These are phyloP conservation scores for Crocodylus rhombifer DNA, from an alignment of 2,797 vertebrate species.

Conservation along the genomic window DNA sequence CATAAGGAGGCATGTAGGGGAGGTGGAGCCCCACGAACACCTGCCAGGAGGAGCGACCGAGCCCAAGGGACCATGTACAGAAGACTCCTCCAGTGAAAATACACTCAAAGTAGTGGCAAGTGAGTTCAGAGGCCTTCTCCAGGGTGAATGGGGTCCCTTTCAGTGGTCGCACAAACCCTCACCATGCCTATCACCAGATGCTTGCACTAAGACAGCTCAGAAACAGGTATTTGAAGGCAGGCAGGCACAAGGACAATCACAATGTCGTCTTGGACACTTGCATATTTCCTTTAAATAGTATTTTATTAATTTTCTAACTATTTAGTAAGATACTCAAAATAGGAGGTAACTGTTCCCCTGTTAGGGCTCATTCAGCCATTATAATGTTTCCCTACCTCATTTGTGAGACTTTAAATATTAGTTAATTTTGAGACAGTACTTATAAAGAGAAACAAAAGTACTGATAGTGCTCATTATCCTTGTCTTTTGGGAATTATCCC, in stretches of 20 bases:
- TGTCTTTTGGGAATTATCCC: slow-evolving; percentile 6
- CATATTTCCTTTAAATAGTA: slow-evolving; percentile 24
- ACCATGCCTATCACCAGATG: no score
- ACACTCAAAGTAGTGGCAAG: no score
- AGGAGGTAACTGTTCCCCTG: not conserved
- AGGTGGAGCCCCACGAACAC: no score
- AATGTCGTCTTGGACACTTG: not conserved
- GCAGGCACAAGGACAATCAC: not conserved
- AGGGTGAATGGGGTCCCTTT: no score
- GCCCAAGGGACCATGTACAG: no score
- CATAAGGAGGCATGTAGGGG: no score
- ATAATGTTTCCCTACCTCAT: not conserved
- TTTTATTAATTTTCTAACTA: slow-evolving; percentile 30
- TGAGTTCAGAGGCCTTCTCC: no score
- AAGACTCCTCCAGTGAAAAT: no score
- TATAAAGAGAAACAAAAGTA: not conserved
- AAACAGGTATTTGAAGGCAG: no score
- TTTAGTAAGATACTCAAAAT: slow-evolving; percentile 1
- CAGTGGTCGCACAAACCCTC: no score
- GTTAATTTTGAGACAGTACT: not conserved
- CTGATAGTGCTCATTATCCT: not conserved
- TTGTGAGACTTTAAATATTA: not conserved
- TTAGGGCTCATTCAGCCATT: not conserved
- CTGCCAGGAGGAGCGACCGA: no score
- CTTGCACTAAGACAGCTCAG: no score